Percentiles rank a stretch among this genome's conserved stretches.
Evolutionary conservation across 2,888 invertebrate genomes (phyloP).

Genomic region (Cantharis rufa): DNA sequence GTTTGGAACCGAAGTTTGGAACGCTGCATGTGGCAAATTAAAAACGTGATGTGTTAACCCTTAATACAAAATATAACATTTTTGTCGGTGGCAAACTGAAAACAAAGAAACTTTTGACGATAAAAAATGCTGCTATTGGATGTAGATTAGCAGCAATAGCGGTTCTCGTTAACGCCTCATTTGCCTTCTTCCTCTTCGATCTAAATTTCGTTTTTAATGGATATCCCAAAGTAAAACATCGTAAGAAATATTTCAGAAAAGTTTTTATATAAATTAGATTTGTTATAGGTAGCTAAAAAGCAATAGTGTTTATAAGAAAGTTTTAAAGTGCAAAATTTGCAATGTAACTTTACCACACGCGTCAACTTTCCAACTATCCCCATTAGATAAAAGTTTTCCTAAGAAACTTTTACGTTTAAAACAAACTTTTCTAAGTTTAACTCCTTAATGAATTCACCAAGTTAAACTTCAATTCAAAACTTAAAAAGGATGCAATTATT

Average conservation of each 20-base stretch:
- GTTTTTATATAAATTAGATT: background rate
- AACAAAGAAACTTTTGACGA: background rate
- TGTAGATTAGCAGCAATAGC: background rate
- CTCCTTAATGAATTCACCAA: slow-evolving; percentile 39
- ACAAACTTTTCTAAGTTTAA: slow-evolving; percentile 31
- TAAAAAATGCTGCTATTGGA: background rate
- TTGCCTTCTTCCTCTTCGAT: background rate
- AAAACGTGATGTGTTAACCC: background rate
- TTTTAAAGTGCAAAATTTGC: slow-evolving; percentile 19
- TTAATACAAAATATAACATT: background rate
- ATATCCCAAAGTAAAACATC: background rate
- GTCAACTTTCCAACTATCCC: slow-evolving; percentile 38
- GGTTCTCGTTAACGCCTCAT: background rate
- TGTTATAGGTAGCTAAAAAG: background rate
- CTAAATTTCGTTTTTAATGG: background rate
- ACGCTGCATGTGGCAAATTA: background rate
- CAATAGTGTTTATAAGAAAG: slow-evolving; percentile 11
- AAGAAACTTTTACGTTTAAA: slow-evolving; percentile 27
- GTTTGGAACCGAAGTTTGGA: background rate
- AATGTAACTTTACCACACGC: slow-evolving; percentile 30
- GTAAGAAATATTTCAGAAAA: background rate
- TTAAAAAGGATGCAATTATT: slow-evolving; percentile 32
- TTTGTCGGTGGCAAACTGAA: background rate
- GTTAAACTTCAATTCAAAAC: slow-evolving; percentile 28
- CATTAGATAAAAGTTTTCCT: slow-evolving; percentile 38